These are phyloP conservation scores for Andricus quercusramuli DNA, from an alignment of 2,888 invertebrate genomes.

Conservation along the genomic window DNA sequence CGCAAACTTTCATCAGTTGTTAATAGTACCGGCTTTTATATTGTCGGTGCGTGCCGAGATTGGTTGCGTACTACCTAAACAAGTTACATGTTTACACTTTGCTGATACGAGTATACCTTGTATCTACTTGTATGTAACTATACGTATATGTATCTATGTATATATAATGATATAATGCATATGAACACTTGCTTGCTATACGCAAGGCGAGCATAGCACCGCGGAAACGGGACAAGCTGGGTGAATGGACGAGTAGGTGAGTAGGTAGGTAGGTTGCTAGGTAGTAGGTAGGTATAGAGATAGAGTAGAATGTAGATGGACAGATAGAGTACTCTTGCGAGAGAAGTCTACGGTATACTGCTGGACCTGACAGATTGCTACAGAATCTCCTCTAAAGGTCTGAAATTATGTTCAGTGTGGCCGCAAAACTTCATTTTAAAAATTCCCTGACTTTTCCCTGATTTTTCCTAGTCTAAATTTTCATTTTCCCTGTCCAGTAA, in stretches of 20 bases:
- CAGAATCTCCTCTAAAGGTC: conserved; percentile 10
- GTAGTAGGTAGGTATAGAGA: conserved; percentile 51
- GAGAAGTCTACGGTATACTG: conserved; percentile 2
- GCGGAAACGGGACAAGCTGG: conserved; percentile 62
- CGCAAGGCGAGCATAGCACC: conserved; percentile 59
- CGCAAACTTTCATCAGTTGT: conserved; percentile 22
- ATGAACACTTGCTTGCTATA: conserved; percentile 35
- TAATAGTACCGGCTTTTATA: conserved; percentile 13
- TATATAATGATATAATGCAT: background rate
- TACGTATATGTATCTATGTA: background rate
- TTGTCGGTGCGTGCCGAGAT: conserved; percentile 16
- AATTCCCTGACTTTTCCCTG: too few species aligned
- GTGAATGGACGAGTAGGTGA: conserved; percentile 69
- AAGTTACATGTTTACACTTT: background rate
- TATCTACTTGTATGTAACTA: background rate
- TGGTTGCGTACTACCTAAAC: conserved; percentile 11
- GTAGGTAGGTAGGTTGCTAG: conserved; percentile 65
- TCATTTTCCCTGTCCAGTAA: too few species aligned
- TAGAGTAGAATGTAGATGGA: conserved; percentile 42
- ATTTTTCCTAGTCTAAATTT: too few species aligned
- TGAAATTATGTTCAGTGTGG: background rate
- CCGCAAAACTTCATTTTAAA: too few species aligned
- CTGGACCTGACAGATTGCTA: conserved; percentile 12
- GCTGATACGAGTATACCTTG: background rate
- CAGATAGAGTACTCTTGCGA: conserved; percentile 33